Conservation (phyloP, 1,140 invertebrate genomes). For the Dolichoris vasculosae region DNA sequence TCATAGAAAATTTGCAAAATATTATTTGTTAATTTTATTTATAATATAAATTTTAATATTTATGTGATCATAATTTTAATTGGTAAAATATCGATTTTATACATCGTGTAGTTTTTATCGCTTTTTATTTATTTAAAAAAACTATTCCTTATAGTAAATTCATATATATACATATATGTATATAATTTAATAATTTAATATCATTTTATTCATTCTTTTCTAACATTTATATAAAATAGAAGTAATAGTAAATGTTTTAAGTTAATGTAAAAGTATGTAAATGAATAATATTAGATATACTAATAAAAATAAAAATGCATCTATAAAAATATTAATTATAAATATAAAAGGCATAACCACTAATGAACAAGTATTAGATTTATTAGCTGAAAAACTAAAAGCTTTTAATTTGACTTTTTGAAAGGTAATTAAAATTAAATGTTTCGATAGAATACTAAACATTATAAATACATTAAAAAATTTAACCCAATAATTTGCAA, state of each 20-base stretch:
- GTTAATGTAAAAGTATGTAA: too few relatives aligned
- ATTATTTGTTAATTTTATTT: neutral
- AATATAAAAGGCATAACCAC: neutral
- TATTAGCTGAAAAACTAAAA: neutral
- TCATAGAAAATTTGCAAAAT: neutral
- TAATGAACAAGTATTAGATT: neutral
- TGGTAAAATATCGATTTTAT: neutral
- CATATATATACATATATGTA: too few relatives aligned
- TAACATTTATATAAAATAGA: too few relatives aligned
- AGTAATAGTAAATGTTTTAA: too few relatives aligned
- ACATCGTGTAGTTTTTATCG: neutral
- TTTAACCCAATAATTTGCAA: neutral
- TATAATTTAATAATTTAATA: too few relatives aligned
- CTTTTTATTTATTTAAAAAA: too few relatives aligned
- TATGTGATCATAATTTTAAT: neutral
- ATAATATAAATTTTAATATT: neutral
- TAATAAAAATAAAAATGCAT: too few relatives aligned
- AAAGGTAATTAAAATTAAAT: neutral
- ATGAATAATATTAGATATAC: too few relatives aligned
- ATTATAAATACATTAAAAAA: neutral
- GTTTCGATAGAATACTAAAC: neutral
- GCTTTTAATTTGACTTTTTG: neutral
- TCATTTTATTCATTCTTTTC: too few relatives aligned
- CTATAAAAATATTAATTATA: too few relatives aligned
- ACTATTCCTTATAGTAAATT: too few relatives aligned